A percentile compares a stretch with the other conserved stretches of the same genome.
Conservation (phyloP, 1,140 invertebrate species). For the Bradysia coprophila region DNA sequence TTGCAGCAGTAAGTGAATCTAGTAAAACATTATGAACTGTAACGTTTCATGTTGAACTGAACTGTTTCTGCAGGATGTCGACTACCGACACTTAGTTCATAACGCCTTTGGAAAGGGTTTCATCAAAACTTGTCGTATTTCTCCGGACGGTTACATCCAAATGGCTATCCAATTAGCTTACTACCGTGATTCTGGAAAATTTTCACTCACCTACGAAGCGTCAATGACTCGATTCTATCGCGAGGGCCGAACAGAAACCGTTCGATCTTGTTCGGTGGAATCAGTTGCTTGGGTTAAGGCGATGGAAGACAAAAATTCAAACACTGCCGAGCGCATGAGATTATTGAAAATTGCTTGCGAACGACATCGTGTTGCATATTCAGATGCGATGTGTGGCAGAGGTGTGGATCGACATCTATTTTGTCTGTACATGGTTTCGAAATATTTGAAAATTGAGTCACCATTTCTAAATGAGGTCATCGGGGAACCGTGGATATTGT, state of each 20-base stretch:
- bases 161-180: conserved; percentile 91
- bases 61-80: conserved; percentile 60
- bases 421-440: conserved; percentile 93
- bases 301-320: conserved; percentile 67
- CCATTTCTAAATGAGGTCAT: conserved; percentile 90
- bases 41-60: no score
- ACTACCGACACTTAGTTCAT: conserved; percentile 69
- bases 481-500: conserved; percentile 92
- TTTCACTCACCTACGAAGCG: conserved; percentile 93
- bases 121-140: conserved; percentile 80
- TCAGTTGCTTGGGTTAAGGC: conserved; percentile 79
- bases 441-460: conserved; percentile 91
- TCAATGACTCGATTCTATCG: conserved; percentile 93
- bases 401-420: conserved; percentile 96
- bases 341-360: conserved; percentile 56
- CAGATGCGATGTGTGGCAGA: conserved; percentile 90
- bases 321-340: conserved; percentile 44
- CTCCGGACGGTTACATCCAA: conserved; percentile 94
- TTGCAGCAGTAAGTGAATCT: no score
- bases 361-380: conserved; percentile 72
- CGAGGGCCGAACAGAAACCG: conserved; percentile 95
- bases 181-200: conserved; percentile 74
- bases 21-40: no score
- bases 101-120: conserved; percentile 85
- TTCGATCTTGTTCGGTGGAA: conserved; percentile 86